These are phyloP conservation scores for Tridacna gigas DNA, from an alignment of 2,888 invertebrate genomes.

Conservation along the genomic window DNA sequence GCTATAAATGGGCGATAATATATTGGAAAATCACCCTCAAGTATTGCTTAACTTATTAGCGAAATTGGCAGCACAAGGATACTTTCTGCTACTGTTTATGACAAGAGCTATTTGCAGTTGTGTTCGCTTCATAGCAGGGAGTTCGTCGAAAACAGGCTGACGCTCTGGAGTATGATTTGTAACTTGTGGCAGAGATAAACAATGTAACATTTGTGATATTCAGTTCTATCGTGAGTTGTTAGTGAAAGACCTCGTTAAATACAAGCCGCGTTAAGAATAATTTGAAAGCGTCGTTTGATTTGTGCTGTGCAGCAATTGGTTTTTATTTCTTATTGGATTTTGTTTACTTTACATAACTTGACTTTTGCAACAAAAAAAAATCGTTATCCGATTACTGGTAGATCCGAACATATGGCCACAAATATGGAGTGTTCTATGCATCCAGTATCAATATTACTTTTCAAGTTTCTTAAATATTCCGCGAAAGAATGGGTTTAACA, in stretches of 20 bases:
- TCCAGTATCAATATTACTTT: not conserved
- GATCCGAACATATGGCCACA: constrained; percentile 13
- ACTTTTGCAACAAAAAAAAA: too few species aligned
- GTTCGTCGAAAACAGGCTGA: too few species aligned
- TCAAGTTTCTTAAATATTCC: not conserved
- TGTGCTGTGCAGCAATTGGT: too few species aligned
- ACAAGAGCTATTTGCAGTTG: not conserved
- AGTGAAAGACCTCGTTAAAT: too few species aligned
- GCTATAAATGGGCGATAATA: constrained; percentile 24
- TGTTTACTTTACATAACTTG: too few species aligned
- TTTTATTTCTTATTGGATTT: too few species aligned
- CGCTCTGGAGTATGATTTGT: too few species aligned
- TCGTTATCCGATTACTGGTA: constrained; percentile 10
- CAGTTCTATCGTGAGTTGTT: too few species aligned
- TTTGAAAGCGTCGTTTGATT: too few species aligned
- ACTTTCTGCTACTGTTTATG: constrained; percentile 5
- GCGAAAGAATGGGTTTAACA: not conserved
- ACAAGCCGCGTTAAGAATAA: too few species aligned
- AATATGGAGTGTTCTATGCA: not conserved
- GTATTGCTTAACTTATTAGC: constrained; percentile 17
- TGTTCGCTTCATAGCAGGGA: not conserved
- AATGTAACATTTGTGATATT: too few species aligned
- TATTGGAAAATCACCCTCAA: constrained; percentile 19
- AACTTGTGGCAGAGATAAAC: too few species aligned
- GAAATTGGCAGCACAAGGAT: constrained; percentile 15